phyloP scores from a whole-genome alignment of 2,888 invertebrate genomes.

The Drosophila emarginata region DNA sequence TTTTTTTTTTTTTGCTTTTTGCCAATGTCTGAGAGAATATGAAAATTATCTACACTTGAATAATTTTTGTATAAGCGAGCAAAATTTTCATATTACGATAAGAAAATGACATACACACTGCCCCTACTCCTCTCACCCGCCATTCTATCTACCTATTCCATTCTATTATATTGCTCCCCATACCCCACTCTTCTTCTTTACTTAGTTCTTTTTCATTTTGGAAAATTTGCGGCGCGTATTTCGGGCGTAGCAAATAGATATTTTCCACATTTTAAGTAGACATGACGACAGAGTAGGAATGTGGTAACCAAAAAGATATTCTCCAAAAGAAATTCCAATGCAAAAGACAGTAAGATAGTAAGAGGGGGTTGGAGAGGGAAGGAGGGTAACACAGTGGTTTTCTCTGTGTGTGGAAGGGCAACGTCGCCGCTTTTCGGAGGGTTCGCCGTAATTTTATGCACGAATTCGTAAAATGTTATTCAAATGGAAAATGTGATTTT shows the following conservation, averaged over 20 bases:
- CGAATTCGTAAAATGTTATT: slow-evolving; percentile 81
- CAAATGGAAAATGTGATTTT: slow-evolving; percentile 82
- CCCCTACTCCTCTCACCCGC: neutral
- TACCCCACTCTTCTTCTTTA: neutral
- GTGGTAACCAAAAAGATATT: slow-evolving; percentile 65
- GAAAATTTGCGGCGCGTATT: slow-evolving; percentile 55
- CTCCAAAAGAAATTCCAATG: slow-evolving; percentile 61
- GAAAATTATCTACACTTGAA: slow-evolving; percentile 78
- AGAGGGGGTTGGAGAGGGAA: neutral
- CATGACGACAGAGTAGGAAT: slow-evolving; percentile 49
- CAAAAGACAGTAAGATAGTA: slow-evolving; percentile 33
- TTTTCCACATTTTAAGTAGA: slow-evolving; percentile 75
- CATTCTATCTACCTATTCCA: too few species aligned
- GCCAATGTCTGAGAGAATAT: slow-evolving; percentile 43
- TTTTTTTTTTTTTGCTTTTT: neutral
- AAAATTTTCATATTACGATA: slow-evolving; percentile 73
- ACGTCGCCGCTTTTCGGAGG: neutral
- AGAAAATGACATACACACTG: slow-evolving; percentile 49
- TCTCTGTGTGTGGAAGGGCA: slow-evolving; percentile 21
- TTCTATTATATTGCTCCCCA: neutral
- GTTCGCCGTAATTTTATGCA: slow-evolving; percentile 79
- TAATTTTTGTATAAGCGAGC: slow-evolving; percentile 69
- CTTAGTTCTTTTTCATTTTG: slow-evolving; percentile 6
- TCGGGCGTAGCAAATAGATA: slow-evolving; percentile 76
- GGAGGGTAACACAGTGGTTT: slow-evolving; percentile 15